A percentile compares a stretch with the other conserved stretches of the same genome.
Evolutionary conservation across 2,113 vertebrate species (phyloP).

Genomic region (Cynocephalus volans): DNA sequence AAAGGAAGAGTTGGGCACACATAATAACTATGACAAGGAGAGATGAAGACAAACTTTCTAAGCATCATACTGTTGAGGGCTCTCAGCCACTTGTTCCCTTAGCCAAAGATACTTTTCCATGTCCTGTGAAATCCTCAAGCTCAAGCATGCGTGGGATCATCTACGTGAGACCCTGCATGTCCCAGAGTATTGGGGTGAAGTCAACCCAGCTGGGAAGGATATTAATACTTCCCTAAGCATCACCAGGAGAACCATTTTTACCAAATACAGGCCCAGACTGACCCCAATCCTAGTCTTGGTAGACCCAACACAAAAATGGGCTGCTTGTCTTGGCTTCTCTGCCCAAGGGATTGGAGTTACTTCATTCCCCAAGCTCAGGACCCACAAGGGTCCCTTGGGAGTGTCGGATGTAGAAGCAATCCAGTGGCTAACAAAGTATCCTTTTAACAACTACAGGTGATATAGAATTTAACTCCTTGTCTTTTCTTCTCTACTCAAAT

Average conservation of each 20-base stretch:
- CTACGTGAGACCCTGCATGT: not conserved
- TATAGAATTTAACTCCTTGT: slow-evolving; percentile 14
- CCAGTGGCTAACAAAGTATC: not conserved
- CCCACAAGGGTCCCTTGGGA: not conserved
- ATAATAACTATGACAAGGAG: slow-evolving; percentile 20
- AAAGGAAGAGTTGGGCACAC: slow-evolving; percentile 14
- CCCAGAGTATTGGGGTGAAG: not conserved
- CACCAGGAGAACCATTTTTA: slow-evolving; percentile 24
- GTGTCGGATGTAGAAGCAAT: not conserved
- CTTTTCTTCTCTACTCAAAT: slow-evolving; percentile 67
- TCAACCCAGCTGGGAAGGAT: not conserved
- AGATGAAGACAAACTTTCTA: slow-evolving; percentile 5
- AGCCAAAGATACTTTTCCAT: not conserved
- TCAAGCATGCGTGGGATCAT: not conserved
- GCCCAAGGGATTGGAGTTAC: not conserved
- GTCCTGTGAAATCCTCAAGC: not conserved
- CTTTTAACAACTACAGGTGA: slow-evolving; percentile 3
- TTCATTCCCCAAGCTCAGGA: slow-evolving; percentile 17
- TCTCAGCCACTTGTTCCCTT: not conserved
- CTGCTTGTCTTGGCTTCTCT: not conserved
- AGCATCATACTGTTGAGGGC: not conserved
- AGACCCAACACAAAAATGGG: not conserved
- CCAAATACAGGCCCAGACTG: not conserved
- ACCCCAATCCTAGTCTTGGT: slow-evolving; percentile 1
- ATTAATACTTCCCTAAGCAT: not conserved